Base-by-base conservation (phyloP, 2,113 vertebrate genomes). In the Macrotus californicus region DNA sequence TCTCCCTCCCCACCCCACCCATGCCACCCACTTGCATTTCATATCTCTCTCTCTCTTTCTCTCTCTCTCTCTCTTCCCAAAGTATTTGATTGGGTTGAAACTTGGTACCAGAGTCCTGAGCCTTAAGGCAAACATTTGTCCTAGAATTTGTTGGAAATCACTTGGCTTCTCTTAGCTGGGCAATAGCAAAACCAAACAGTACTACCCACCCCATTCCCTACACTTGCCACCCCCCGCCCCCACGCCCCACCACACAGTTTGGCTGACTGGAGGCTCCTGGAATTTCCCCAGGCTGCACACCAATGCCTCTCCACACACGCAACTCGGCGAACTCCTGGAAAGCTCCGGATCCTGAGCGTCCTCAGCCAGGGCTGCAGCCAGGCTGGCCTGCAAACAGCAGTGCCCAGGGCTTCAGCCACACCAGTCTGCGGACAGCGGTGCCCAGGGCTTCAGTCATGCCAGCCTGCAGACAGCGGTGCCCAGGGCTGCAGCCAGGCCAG, bases 101-200 rank as follows among this genome's bases (percentile, higher is more conserved):
- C 91, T 98, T 98, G 97, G 97, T 97, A 95, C 86, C 79, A 76
- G 95, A 5, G 0, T 79, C 96, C 91, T 91, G 82, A 89, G 95
- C 96, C 96, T 98, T 66, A 87, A 93, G 98, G 97, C 96, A 98
- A 98, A 98, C 98, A 97, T 98, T 98, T 98, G 97, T 98, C 97
- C 97, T 97, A 86, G 97, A 97, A 93, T 96, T 95, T 89, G 41
- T 97, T 97, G 90, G 95, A 97, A 97, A 95, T 97, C 94, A 80
- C 87, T 92, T 95, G 89, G 81, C 94, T 94, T 80, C 96, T 56
- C 69, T 79, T 13, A 8, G 22, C 86, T 0, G 7, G 64, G 56
- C 1, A 3, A 89, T 7, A 64, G 67, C 22, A 46, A 48, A 54
- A 39, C 13, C 39, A 11, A 48, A 34, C 29, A 76, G 70, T 41